phyloP scores from a whole-genome alignment of 2,113 vertebrate genomes.

The Engraulis encrasicolus region DNA sequence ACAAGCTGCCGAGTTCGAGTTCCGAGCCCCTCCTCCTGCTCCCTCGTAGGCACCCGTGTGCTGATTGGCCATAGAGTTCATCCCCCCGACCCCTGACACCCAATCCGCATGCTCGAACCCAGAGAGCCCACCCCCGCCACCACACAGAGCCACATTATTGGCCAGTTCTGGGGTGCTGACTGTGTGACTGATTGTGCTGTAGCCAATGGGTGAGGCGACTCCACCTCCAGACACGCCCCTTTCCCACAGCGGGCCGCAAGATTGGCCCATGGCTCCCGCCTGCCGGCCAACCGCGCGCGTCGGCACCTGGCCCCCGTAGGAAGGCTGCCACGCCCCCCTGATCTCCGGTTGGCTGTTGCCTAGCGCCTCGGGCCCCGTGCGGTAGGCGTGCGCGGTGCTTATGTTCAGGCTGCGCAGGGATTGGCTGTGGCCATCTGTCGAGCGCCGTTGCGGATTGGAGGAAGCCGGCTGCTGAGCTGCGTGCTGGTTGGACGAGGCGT shows the following conservation, averaged over 20 bases:
- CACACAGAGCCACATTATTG: slow-evolving; percentile 82
- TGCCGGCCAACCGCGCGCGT: slow-evolving; percentile 64
- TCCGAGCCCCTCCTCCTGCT: slow-evolving; percentile 66
- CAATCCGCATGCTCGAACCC: too few relatives aligned
- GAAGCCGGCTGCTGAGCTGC: slow-evolving; percentile 63
- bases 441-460: slow-evolving; percentile 80
- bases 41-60: slow-evolving; percentile 64
- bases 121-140: slow-evolving; percentile 66
- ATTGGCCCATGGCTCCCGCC: neutral
- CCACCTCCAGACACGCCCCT: slow-evolving; percentile 46
- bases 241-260: neutral
- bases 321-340: slow-evolving; percentile 60
- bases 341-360: slow-evolving; percentile 98
- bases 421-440: slow-evolving; percentile 89
- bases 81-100: neutral
- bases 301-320: neutral
- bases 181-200: slow-evolving; percentile 90
- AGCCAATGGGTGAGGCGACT: too few relatives aligned
- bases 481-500: slow-evolving; percentile 35
- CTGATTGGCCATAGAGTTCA: too few relatives aligned
- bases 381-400: slow-evolving; percentile 89
- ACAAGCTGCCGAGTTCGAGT: too few relatives aligned
- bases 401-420: slow-evolving; percentile 94
- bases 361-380: slow-evolving; percentile 87
- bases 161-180: slow-evolving; percentile 94